These are phyloP conservation scores for Scrobipalpa costella DNA, from an alignment of 2,888 invertebrate genomes.

Conservation along the genomic window DNA sequence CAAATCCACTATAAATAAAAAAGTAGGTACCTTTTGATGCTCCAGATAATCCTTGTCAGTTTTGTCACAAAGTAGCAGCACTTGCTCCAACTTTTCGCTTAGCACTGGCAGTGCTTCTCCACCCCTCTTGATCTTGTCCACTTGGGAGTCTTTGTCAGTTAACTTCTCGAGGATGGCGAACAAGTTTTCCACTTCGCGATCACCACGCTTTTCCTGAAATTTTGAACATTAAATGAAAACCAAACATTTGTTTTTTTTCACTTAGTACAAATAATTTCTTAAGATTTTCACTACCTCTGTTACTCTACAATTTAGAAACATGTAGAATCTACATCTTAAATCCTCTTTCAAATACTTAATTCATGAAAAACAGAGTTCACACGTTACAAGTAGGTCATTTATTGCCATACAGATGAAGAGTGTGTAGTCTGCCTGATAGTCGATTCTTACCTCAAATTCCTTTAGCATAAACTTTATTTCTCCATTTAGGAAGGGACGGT, in stretches of 20 bases:
- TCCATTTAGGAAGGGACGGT: slow-evolving; percentile 91
- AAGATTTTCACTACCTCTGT: no score
- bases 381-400: background rate
- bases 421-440: background rate
- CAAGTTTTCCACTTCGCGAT: slow-evolving; percentile 89
- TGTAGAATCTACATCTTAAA: no score
- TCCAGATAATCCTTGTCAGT: slow-evolving; percentile 82
- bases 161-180: slow-evolving; percentile 88
- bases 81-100: slow-evolving; percentile 84
- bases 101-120: slow-evolving; percentile 83
- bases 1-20: background rate
- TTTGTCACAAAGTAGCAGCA: slow-evolving; percentile 82
- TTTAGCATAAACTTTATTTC: slow-evolving; percentile 91
- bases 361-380: background rate
- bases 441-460: slow-evolving; percentile 88
- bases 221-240: background rate
- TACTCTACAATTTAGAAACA: no score
- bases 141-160: slow-evolving; percentile 88
- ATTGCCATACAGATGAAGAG: background rate
- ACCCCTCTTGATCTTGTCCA: slow-evolving; percentile 84
- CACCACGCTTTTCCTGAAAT: slow-evolving; percentile 87
- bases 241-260: no score
- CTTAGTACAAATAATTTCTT: no score
- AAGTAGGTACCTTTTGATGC: slow-evolving; percentile 74
- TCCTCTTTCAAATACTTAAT: no score